Evolutionary conservation across 2,888 invertebrate genomes (phyloP), one percentile per base, ranked within the genome.

Genomic region (Gastrophysa polygoni): DNA sequence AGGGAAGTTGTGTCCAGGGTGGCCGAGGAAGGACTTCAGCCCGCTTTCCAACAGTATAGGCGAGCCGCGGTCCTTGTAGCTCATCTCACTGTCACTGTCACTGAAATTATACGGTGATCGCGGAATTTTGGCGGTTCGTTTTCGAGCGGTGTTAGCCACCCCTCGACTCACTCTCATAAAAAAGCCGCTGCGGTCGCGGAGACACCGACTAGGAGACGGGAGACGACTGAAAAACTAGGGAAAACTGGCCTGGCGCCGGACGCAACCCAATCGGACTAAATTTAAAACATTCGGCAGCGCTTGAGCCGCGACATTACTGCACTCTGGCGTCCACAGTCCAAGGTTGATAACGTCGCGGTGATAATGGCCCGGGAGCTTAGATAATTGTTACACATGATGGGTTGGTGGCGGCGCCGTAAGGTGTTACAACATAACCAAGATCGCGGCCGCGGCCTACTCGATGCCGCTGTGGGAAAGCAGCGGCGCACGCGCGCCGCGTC

Each of bases 41-140:
- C 92, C 92, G 86, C 90, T 91, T 87, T 92, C 92, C 86, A 91
- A 89, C 83, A 92, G 88, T 87, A 91, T 91, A 83, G 92, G 92
- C 86, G 91, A 92, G 76, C 78, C 79, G 85, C 91, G 90, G 87
- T 92, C 92, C 88, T 92, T 91, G 88, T 91, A 92, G 86, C 92
- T 92, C 92, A 92, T 92, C 87, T 88, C 89, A 88, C 86, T 85
- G 72, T 81, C 81, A 81, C 81, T 81, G 71, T 82, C 81, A 81
- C 81, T 81, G 67, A 81, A 81, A 78, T 79, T 80, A 73, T 79
- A 80, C 66, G 73, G 74, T 76, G 80, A 78, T 75, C 81, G 81
- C 78, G 81, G 81, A 81, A 81, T 81, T 78, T 81, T 81, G 81
- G 76, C 77, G 78, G 78, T 73, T 77, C 67, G 59, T 52, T 62